phyloP scores from a whole-genome alignment of 2,888 invertebrate species.

The Tetranychus truncatus region DNA sequence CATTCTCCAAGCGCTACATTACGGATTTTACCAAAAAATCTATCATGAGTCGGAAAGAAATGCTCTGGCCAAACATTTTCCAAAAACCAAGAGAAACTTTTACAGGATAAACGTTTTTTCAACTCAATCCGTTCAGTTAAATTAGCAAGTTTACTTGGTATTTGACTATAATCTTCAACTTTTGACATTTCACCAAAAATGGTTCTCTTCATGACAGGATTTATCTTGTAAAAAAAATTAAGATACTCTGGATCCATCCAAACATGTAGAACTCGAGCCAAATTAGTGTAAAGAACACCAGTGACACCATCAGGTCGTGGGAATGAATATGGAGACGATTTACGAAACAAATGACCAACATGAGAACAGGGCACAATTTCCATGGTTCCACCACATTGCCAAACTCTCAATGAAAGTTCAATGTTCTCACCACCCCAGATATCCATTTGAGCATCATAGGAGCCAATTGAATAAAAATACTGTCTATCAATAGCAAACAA shows the following conservation, averaged over 20 bases:
- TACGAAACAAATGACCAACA: slow-evolving; percentile 78
- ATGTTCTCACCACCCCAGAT: slow-evolving; percentile 98
- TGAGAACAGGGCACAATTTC: slow-evolving; percentile 82
- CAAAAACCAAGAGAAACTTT: slow-evolving; percentile 79
- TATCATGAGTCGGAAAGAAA: slow-evolving; percentile 68
- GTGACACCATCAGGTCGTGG: slow-evolving; percentile 54
- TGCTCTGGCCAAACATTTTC: slow-evolving; percentile 88
- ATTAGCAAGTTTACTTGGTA: slow-evolving; percentile 32
- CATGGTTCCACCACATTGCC: slow-evolving; percentile 81
- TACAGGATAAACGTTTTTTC: slow-evolving; percentile 51
- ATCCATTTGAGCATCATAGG: slow-evolving; percentile 47
- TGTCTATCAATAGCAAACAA: slow-evolving; percentile 68
- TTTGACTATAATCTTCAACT: neutral
- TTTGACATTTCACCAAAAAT: neutral
- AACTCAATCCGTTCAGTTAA: slow-evolving; percentile 43
- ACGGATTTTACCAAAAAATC: slow-evolving; percentile 61
- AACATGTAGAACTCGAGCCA: slow-evolving; percentile 77
- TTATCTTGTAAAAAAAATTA: slow-evolving; percentile 71
- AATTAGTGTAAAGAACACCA: slow-evolving; percentile 67
- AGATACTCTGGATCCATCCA: slow-evolving; percentile 96
- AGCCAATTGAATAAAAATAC: slow-evolving; percentile 67
- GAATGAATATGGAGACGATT: slow-evolving; percentile 84
- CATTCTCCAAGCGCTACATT: slow-evolving; percentile 42
- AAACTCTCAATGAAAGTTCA: slow-evolving; percentile 85
- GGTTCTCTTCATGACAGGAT: slow-evolving; percentile 38